Percentiles rank a stretch among this genome's conserved stretches.
Conservation (phyloP, 2,113 vertebrate species). For the Sclerurus mexicanus region DNA sequence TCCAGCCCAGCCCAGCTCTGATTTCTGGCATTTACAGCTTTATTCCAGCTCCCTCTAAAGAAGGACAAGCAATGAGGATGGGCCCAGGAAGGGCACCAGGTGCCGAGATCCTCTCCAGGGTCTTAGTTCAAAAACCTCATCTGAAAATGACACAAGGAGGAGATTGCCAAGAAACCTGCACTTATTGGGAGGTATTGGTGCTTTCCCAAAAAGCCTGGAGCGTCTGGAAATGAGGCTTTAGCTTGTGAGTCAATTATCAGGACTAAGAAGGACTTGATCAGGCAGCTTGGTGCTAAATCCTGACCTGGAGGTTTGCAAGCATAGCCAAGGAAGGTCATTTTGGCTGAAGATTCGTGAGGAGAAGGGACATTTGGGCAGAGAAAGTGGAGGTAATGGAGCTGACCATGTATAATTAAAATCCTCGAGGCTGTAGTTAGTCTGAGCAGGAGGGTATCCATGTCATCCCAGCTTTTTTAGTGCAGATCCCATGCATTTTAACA, state of each 20-base stretch:
- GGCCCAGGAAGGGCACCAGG: not conserved
- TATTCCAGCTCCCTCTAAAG: not conserved
- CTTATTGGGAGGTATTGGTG: rapidly evolving
- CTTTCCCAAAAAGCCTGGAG: not conserved
- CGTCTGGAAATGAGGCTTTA: not conserved
- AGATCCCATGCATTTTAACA: not conserved
- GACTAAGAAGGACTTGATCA: not conserved
- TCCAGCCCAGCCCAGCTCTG: not conserved
- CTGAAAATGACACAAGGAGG: not conserved
- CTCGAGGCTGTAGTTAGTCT: not conserved
- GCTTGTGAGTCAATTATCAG: rapidly evolving
- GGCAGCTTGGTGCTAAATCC: not conserved
- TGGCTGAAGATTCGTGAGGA: not conserved
- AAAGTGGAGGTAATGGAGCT: not conserved
- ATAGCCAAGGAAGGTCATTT: not conserved
- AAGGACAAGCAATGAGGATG: not conserved
- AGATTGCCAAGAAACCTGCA: rapidly evolving
- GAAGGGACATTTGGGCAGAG: not conserved
- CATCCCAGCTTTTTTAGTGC: not conserved
- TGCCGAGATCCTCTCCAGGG: rapidly evolving
- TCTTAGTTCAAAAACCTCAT: not conserved
- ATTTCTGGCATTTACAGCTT: rapidly evolving
- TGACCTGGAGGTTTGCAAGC: not conserved
- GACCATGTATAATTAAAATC: not conserved
- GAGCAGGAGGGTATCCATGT: not conserved